A percentile compares a stretch with the other conserved stretches of the same genome.
Conservation (phyloP, 2,888 invertebrate species). For the Drosophila anomalipes region DNA sequence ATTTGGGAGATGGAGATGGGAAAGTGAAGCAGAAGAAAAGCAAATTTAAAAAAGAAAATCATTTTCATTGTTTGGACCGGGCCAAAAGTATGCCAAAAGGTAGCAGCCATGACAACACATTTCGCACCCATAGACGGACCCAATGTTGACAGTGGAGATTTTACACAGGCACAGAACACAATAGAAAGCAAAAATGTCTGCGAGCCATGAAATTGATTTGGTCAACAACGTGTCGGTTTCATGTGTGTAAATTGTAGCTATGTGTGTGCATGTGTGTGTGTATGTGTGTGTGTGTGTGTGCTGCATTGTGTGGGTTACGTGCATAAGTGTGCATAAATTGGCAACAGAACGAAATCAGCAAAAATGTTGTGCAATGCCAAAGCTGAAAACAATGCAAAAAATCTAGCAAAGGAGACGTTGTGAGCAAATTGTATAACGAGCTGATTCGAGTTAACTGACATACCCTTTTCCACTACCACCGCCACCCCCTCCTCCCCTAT, state of each 20-base stretch:
- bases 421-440: slow-evolving; percentile 71
- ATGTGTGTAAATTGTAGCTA: slow-evolving; percentile 2
- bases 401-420: slow-evolving; percentile 11
- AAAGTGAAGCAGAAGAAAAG: slow-evolving; percentile 28
- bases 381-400: slow-evolving; percentile 42
- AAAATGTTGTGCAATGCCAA: slow-evolving; percentile 32
- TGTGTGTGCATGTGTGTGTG: slow-evolving; percentile 3
- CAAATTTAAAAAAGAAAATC: slow-evolving; percentile 11
- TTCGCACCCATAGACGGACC: slow-evolving; percentile 2
- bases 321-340: slow-evolving; percentile 79
- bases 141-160: slow-evolving; percentile 48
- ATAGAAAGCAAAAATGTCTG: slow-evolving; percentile 30
- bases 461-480: background rate
- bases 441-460: slow-evolving; percentile 38
- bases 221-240: slow-evolving; percentile 62
- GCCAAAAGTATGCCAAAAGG: slow-evolving; percentile 36
- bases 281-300: slow-evolving; percentile 6
- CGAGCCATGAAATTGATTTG: slow-evolving; percentile 74
- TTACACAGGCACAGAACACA: slow-evolving; percentile 15
- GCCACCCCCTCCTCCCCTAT: background rate
- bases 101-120: slow-evolving; percentile 20
- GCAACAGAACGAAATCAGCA: slow-evolving; percentile 45
- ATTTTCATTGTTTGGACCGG: slow-evolving; percentile 60
- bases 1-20: background rate
- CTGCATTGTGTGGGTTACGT: slow-evolving; percentile 45